Evolutionary conservation across 2,113 vertebrate genomes (phyloP).

Genomic region (Cyphomyrus plagiostoma): DNA sequence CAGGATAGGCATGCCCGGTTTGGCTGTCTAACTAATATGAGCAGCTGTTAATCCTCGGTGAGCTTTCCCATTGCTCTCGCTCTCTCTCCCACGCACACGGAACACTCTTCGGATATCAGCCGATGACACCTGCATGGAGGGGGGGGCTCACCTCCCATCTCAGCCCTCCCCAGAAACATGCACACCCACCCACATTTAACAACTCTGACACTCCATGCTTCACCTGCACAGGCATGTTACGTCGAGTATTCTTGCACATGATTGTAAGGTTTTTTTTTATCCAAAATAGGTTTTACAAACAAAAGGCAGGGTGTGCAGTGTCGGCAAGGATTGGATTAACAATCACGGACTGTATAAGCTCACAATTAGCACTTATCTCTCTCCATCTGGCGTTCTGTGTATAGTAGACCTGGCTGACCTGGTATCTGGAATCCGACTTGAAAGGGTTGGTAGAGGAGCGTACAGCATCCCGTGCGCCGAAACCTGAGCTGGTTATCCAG

Average conservation of each 20-base stretch:
- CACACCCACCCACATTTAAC: neutral
- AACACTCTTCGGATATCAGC: neutral
- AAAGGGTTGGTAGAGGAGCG: slow-evolving; percentile 9
- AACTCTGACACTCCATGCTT: neutral
- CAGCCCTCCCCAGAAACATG: too few species aligned
- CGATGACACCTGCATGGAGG: neutral
- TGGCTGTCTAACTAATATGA: neutral
- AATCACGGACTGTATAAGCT: neutral
- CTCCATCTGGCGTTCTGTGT: neutral
- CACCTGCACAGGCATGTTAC: neutral
- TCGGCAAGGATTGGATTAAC: neutral
- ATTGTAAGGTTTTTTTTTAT: neutral
- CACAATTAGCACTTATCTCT: neutral
- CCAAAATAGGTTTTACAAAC: neutral
- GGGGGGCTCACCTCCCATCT: neutral
- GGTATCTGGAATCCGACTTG: slow-evolving; percentile 11
- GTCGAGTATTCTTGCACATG: neutral
- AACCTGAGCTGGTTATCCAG: slow-evolving; percentile 6
- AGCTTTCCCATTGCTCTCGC: neutral
- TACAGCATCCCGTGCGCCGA: neutral
- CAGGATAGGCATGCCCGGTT: neutral
- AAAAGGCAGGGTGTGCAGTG: neutral
- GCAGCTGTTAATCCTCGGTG: neutral
- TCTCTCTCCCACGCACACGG: neutral
- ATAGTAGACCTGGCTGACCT: neutral